Base-by-base conservation (phyloP, 2,888 invertebrate species). In the Odontocerum albicorne region DNA sequence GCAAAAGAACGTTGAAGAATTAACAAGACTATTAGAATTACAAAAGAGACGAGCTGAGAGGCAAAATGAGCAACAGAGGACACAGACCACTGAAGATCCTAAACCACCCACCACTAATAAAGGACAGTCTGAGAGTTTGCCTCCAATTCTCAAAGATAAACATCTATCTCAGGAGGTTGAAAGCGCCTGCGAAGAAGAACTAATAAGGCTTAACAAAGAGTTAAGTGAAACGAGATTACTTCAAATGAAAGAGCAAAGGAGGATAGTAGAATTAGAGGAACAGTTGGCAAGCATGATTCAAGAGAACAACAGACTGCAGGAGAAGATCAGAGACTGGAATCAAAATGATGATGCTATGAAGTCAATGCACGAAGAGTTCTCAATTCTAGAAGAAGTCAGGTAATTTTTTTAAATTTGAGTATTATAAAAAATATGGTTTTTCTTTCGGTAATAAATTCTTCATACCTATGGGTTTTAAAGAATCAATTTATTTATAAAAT, bases 331-430 rank as follows among this genome's bases (percentile, higher is more conserved):
- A 62, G 79, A 83, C 62, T 78, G 83, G 73, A 79, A 80, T 60
- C 82, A 80, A 62, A 71, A 77, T 66, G 88, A 88, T 46, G 86
- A 88, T 63, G 88, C 90, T 66, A 86, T 90, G 69, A 90, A 88
- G 69, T 87, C 85, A 49, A 83, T 89, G 72, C 90, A 92, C 64
- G 91, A 92, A 66, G 92, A 92, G 70, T 83, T 92, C 65, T 86
- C 84, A 49, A 87, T 89, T 62, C 79, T 91, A 63, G 91, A 92
- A 68, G 91, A 92, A 87, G 89, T 91, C 63, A 84, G 90, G 89
- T 90, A 75, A 69, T 70, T 15, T 16, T 22, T 19, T n/a, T 22
- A n/a, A 17, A n/a, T 39, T 39, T 8, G n/a, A n/a, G 2, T 17
- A 17, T 16, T 16, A 8, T 27, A 27, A 27, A 27, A 27, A 7